phyloP scores from a whole-genome alignment of 2,888 invertebrate genomes.

The Dryobota labecula region DNA sequence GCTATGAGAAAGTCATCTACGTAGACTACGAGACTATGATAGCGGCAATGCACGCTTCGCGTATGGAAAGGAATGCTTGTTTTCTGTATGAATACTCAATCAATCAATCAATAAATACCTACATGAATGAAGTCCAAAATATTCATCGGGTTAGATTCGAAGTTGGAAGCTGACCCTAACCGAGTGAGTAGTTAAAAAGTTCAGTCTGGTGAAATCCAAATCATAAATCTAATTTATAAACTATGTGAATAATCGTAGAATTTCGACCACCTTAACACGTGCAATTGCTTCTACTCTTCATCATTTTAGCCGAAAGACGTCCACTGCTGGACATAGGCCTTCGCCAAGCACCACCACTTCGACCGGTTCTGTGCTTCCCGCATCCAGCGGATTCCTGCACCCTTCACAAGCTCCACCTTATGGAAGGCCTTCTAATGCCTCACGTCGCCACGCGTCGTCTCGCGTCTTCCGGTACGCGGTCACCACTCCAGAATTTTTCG shows the following conservation, averaged over 20 bases:
- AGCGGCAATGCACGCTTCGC: background rate
- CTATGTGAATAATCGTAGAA: background rate
- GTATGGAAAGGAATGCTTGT: background rate
- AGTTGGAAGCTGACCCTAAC: background rate
- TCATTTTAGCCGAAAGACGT: too few species aligned
- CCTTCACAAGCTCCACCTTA: too few species aligned
- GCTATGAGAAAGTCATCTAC: background rate
- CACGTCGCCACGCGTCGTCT: too few species aligned
- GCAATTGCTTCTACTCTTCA: background rate
- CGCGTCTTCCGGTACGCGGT: too few species aligned
- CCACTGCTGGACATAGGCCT: background rate
- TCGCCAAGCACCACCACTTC: too few species aligned
- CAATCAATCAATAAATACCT: background rate
- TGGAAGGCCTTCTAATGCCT: too few species aligned
- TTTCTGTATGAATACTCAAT: background rate
- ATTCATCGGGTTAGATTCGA: background rate
- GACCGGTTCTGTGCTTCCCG: too few species aligned
- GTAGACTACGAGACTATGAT: background rate
- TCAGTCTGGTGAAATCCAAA: background rate
- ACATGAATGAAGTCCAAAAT: background rate
- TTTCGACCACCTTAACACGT: background rate
- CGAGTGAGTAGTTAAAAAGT: background rate
- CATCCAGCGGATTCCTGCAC: too few species aligned
- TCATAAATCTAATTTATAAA: background rate
- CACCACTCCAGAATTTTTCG: too few species aligned